phyloP scores from a whole-genome alignment of 2,113 vertebrate genomes.

The Sterna hirundo region DNA sequence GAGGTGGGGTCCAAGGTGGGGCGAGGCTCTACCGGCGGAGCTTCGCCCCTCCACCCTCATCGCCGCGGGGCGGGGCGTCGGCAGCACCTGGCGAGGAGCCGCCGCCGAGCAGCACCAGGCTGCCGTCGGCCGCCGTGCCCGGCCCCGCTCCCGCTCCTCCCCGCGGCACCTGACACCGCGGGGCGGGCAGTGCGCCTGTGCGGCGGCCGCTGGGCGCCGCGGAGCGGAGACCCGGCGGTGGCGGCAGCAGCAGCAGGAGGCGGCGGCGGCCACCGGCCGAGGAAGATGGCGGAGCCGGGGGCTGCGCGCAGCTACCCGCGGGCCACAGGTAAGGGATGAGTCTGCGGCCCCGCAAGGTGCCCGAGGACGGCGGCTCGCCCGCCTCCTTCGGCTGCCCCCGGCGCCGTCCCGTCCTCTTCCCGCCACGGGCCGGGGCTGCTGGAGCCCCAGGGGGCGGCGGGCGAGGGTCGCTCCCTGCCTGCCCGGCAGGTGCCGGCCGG shows the following conservation, averaged over 20 bases:
- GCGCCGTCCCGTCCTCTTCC: background rate
- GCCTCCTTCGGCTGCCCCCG: background rate
- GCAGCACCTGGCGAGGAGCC: background rate
- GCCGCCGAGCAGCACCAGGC: background rate
- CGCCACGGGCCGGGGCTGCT: background rate
- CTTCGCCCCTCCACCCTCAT: background rate
- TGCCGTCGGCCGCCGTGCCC: background rate
- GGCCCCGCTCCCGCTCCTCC: background rate
- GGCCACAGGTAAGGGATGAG: constrained; percentile 44
- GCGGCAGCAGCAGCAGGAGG: background rate
- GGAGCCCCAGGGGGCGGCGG: background rate
- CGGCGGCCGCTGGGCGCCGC: background rate
- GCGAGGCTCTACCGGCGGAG: background rate
- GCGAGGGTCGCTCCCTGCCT: background rate
- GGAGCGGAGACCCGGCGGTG: background rate
- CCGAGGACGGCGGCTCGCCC: background rate
- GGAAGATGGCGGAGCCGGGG: constrained; percentile 53
- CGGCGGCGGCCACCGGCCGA: background rate
- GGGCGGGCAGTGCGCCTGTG: constrained; percentile 61
- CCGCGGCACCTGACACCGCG: background rate
- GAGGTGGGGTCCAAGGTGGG: background rate
- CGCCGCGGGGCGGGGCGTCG: background rate
- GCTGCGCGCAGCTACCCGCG: constrained; percentile 47
- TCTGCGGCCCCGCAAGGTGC: background rate
- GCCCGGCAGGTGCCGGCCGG: background rate